Evolutionary conservation across 2,888 invertebrate species (phyloP).

Genomic region (Pristionchus arcanus): DNA sequence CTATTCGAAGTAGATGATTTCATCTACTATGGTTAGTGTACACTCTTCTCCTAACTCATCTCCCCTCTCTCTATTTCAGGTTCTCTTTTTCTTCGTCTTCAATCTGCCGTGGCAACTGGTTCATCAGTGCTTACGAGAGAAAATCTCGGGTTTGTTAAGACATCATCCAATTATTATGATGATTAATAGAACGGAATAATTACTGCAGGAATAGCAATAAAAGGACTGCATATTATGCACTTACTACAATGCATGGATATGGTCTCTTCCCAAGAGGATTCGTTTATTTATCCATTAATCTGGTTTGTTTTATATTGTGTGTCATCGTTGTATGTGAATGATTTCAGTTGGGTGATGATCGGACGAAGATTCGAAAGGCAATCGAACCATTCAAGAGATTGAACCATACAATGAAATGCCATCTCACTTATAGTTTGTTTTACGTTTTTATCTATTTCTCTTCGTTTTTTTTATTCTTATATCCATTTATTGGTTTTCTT

Average conservation of each 20-base stretch:
- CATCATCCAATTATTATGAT: too few relatives aligned
- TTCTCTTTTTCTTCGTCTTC: constrained; percentile 6
- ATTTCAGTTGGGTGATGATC: not conserved
- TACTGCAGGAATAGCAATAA: not conserved
- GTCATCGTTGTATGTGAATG: not conserved
- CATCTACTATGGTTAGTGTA: not conserved
- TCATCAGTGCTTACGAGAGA: constrained; percentile 4
- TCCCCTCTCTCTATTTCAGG: not conserved
- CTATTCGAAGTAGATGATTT: constrained; percentile 20
- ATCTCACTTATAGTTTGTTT: constrained; percentile 24
- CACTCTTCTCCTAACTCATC: not conserved
- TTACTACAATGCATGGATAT: constrained; percentile 35
- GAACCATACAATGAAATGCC: not conserved
- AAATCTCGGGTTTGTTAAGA: not conserved
- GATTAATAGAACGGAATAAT: not conserved
- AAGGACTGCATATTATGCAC: constrained; percentile 20
- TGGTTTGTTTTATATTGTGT: not conserved
- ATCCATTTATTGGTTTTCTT: not conserved
- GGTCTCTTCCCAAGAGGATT: constrained; percentile 47
- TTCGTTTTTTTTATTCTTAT: not conserved
- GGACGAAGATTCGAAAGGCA: not conserved
- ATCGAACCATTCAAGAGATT: constrained; percentile 35
- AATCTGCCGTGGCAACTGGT: constrained; percentile 14
- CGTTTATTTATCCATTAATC: constrained; percentile 31
- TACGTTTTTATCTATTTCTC: not conserved